Percentiles rank a stretch among this genome's conserved stretches.
These are phyloP conservation scores for Nematolebias whitei DNA, from an alignment of 2,113 vertebrate species.

Conservation along the genomic window DNA sequence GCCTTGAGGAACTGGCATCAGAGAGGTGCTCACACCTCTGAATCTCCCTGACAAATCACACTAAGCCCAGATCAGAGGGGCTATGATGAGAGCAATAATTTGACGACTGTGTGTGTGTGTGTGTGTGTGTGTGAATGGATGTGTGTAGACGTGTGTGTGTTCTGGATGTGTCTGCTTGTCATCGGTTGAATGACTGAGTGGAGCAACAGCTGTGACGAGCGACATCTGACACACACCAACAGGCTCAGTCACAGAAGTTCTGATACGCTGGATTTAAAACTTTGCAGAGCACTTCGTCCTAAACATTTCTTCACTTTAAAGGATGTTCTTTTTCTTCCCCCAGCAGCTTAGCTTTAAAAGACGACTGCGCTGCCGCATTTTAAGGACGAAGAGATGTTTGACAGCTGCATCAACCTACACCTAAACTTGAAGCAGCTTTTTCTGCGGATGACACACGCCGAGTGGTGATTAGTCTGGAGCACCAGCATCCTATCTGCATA, in stretches of 20 bases:
- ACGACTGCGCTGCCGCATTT: constrained; percentile 18
- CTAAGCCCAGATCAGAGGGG: constrained; percentile 49
- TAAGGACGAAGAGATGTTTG: neutral
- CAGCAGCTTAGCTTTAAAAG: neutral
- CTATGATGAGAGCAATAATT: constrained; percentile 49
- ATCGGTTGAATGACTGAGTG: constrained; percentile 57
- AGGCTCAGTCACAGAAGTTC: constrained; percentile 20
- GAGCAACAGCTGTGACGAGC: constrained; percentile 67
- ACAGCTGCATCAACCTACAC: constrained; percentile 7
- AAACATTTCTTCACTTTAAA: constrained; percentile 6
- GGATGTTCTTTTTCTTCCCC: constrained; percentile 2
- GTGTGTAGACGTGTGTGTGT: constrained; percentile 35
- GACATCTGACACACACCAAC: constrained; percentile 46
- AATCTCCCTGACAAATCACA: constrained; percentile 18
- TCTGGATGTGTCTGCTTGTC: constrained; percentile 67
- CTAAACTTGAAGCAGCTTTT: constrained; percentile 9
- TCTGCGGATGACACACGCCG: constrained; percentile 7
- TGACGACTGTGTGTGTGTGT: constrained; percentile 5
- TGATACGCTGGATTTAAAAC: neutral
- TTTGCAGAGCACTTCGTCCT: constrained; percentile 3
- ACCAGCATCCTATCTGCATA: constrained; percentile 53
- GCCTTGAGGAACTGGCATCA: neutral
- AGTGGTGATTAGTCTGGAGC: constrained; percentile 46
- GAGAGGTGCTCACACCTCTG: constrained; percentile 36
- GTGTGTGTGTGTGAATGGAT: constrained; percentile 4